phyloP scores from a whole-genome alignment of 2,113 vertebrate species.

The Neopipo cinnamomea region DNA sequence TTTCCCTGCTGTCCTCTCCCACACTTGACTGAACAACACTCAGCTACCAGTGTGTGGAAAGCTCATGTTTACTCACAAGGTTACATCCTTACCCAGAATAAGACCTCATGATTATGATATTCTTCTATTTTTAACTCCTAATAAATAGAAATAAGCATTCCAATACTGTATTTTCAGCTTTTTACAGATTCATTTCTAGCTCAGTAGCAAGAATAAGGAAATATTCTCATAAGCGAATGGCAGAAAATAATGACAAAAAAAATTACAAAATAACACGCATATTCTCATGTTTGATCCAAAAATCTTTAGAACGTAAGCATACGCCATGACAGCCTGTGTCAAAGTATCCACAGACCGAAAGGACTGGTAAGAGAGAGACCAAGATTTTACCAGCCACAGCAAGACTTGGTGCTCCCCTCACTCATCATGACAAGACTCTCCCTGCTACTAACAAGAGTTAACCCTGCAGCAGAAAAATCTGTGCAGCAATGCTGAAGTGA shows the following conservation, averaged over 20 bases:
- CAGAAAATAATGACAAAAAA: background rate
- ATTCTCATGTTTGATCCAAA: background rate
- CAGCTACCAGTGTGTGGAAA: background rate
- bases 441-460: background rate
- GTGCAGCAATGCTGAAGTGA: background rate
- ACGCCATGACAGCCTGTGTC: background rate
- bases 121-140: background rate
- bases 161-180: background rate
- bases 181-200: background rate
- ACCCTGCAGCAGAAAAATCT: background rate
- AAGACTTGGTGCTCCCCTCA: background rate
- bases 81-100: background rate
- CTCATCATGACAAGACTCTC: background rate
- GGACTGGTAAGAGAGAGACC: background rate
- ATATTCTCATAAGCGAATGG: background rate
- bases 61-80: background rate
- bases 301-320: background rate
- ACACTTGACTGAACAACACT: background rate
- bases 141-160: background rate
- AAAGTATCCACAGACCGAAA: background rate
- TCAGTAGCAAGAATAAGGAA: background rate
- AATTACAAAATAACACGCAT: background rate
- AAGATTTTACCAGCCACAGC: background rate
- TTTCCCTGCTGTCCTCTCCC: background rate
- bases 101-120: background rate